Evolutionary conservation across 2,888 invertebrate genomes (phyloP), one percentile per base, ranked within the genome.

Genomic region (Abrostola tripartita): DNA sequence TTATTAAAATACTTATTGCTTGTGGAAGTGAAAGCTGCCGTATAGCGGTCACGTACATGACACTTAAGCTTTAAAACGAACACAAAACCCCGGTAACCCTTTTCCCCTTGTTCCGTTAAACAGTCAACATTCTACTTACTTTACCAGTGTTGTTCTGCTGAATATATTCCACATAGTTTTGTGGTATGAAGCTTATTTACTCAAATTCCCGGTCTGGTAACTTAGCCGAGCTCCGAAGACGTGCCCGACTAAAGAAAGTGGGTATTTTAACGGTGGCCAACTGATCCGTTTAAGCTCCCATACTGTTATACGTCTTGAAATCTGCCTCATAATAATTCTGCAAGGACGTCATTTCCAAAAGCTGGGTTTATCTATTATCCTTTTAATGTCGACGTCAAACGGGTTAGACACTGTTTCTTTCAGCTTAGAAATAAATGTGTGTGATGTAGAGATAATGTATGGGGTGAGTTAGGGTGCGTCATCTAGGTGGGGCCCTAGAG

Each of bases 401-500:
- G 59, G 63, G 14, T 65, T 64, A 57, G 41, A 52, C 64, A 38
- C 49, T 65, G 52, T 35, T 52, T 66, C 61, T 65, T 66, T 61
- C 61, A 42, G 64, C 58, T 64, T 66, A 67, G 55, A 66, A 58
- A 66, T 67, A 73, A 70, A 70, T 68, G 63, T 68, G 49, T 70
- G 61, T 61, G 59, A 61, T 41, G 54, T 52, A 66, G 74, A 69
- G 73, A 68, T 72, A 76, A 72, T 68, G 58, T 64, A 61, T 70
- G 76, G 90, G 90, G 89, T 88, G 85, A 86, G 82, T 85, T 78
- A 85, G 90, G 90, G 90, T 86, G 89, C 86, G 90, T 89, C 89
- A 87, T 84, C 85, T 87, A 90, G 93, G 93, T 91, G 93, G 84
- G 93, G 91, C 89, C 78, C 76, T 76, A 80, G 71, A 83, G 88